Evolutionary conservation across 2,888 invertebrate species (phyloP), one percentile per base, ranked within the genome.

Genomic region (Pimpla rufipes): DNA sequence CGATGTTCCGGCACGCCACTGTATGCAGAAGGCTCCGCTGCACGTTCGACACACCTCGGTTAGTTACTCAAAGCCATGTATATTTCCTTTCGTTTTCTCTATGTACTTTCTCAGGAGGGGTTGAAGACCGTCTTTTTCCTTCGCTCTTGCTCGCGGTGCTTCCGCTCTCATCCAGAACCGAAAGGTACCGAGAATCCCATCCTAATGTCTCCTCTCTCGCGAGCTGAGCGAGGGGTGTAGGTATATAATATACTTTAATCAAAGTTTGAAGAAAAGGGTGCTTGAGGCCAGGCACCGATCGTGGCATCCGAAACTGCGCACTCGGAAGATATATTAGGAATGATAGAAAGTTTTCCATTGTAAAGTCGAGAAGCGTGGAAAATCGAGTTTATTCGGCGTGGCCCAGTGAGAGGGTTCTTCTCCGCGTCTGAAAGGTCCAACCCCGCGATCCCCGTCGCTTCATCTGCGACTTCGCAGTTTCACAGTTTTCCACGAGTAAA

Each of bases 1-100:
- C 70, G 75, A 81, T 76, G 75, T 75, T 68, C 70, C 75, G 70
- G 47, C 75, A 81, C 52, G 76, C 64, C 45, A 80, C 57, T 52
- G 52, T 16, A 21, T 59, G 35, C 59, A 52, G 1, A 7, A 8
- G 1, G 16, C 50, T 18, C 16, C 42, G 42, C 52, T 13, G 64
- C 18, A 47, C 42, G 57, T 74, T n/a, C 55, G 16, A 47, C 40
- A 10, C 57, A 50, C 18, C 11, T 11, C 29, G n/a, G n/a, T n/a
- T 68, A 37, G 50, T 71, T 64, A 23, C 64, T 47, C 29, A n/a
- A 64, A 45, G 35, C 71, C 29, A 64, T 7, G 29, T 18, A 5
- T n/a, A n/a, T n/a, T 55, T 45, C 55, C 18, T 55, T 35, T 79
- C 40, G 18, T 10, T 52, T 52, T 21, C 29, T 29, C 29, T 29